phyloP scores from a whole-genome alignment of 2,797 vertebrate genomes.

The Anniella stebbinsi region DNA sequence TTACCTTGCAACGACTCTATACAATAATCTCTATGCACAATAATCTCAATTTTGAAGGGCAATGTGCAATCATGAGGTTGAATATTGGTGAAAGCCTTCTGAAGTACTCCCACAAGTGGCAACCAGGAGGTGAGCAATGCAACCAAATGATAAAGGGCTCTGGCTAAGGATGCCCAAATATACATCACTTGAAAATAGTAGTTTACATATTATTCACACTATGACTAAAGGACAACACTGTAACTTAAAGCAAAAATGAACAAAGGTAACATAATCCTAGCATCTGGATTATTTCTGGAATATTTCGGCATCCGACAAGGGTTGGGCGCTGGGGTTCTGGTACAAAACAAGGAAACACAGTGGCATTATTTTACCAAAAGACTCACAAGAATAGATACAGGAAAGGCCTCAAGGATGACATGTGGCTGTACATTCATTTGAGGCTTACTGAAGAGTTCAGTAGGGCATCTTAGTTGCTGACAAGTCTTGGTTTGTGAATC shows the following conservation, averaged over 20 bases:
- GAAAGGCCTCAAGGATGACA: neutral
- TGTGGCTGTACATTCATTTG: neutral
- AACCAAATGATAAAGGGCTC: neutral
- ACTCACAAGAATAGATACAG: neutral
- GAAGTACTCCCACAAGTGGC: neutral
- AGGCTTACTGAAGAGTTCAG: neutral
- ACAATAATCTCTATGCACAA: neutral
- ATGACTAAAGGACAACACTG: neutral
- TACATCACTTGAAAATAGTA: neutral
- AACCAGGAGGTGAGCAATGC: neutral
- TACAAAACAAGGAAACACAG: neutral
- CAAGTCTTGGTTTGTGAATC: neutral
- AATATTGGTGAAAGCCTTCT: neutral
- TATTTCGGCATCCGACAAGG: neutral
- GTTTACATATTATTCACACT: neutral
- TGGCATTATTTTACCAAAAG: conserved; percentile 6
- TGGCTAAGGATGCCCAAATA: neutral
- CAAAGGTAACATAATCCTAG: neutral
- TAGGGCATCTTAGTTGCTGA: neutral
- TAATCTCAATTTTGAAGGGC: neutral
- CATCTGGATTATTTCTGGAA: neutral
- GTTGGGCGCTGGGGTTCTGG: neutral
- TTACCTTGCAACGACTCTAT: neutral
- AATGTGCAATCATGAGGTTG: neutral
- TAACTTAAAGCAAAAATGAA: neutral